phyloP scores from a whole-genome alignment of 2,888 invertebrate species.

The Dicycla oo region DNA sequence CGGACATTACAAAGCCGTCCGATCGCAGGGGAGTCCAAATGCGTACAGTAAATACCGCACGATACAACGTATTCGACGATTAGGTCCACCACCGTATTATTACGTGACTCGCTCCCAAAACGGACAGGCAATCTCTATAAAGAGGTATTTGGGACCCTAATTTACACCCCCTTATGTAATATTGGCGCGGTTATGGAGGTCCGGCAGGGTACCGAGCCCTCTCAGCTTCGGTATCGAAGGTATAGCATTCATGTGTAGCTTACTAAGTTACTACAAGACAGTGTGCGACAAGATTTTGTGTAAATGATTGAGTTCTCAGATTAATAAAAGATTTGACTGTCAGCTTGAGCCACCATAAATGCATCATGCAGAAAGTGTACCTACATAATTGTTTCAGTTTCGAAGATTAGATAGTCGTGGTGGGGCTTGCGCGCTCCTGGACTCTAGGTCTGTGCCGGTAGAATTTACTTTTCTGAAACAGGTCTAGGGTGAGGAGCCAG shows the following conservation, averaged over 20 bases:
- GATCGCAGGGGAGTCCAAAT: slow-evolving; percentile 58
- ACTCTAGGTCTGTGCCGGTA: too few relatives aligned
- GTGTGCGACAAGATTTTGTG: slow-evolving; percentile 17
- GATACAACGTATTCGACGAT: slow-evolving; percentile 73
- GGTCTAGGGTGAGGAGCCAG: too few relatives aligned
- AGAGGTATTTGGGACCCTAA: slow-evolving; percentile 88
- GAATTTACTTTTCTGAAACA: too few relatives aligned
- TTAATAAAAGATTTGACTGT: not conserved
- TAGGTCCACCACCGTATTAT: slow-evolving; percentile 85
- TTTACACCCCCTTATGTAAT: slow-evolving; percentile 88
- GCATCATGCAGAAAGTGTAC: not conserved
- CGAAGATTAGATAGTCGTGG: not conserved
- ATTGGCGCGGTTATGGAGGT: slow-evolving; percentile 85
- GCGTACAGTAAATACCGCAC: slow-evolving; percentile 76
- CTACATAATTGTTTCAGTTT: not conserved
- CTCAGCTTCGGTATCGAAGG: slow-evolving; percentile 67
- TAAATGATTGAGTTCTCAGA: slow-evolving; percentile 4
- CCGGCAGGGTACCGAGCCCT: slow-evolving; percentile 71
- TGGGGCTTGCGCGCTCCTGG: too few relatives aligned
- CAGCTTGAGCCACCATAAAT: not conserved
- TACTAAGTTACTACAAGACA: slow-evolving; percentile 20
- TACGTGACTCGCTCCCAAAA: slow-evolving; percentile 85
- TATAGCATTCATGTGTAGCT: slow-evolving; percentile 45
- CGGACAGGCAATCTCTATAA: slow-evolving; percentile 87
- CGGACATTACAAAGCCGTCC: slow-evolving; percentile 41